Conservation (phyloP, 1,140 invertebrate species). For the Apolygus lucorum region DNA sequence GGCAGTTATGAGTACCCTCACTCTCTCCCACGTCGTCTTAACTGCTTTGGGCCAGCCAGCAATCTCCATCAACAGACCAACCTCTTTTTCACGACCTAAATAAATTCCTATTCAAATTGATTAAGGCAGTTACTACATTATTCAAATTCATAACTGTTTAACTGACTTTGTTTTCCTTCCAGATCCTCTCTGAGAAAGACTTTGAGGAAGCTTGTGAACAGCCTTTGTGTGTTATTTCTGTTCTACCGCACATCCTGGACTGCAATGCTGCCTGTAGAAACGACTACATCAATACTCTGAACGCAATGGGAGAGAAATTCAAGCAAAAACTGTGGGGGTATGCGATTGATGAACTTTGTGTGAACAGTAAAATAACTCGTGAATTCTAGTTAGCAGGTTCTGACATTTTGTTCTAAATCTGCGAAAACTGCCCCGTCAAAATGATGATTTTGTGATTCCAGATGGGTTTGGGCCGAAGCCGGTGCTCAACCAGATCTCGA, state of each 20-base stretch:
- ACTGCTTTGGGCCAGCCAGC: too few relatives aligned
- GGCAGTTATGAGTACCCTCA: too few relatives aligned
- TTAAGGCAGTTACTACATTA: too few relatives aligned
- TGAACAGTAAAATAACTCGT: too few relatives aligned
- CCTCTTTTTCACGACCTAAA: too few relatives aligned
- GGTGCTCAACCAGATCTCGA: conserved; percentile 75
- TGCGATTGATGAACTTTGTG: conserved; percentile 33
- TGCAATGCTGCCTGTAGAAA: conserved; percentile 93
- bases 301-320: conserved; percentile 76
- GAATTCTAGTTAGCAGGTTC: background rate
- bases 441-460: conserved; percentile 40
- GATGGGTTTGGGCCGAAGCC: conserved; percentile 93
- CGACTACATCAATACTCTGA: conserved; percentile 69
- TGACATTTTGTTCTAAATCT: background rate
- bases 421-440: background rate
- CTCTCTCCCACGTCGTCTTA: too few relatives aligned
- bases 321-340: conserved; percentile 95
- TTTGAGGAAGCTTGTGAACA: conserved; percentile 75
- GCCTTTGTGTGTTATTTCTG: conserved; percentile 85
- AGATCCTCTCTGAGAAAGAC: conserved; percentile 50
- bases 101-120: too few relatives aligned
- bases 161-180: conserved; percentile 24
- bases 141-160: too few relatives aligned
- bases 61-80: too few relatives aligned
- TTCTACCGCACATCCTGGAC: conserved; percentile 94